These are phyloP conservation scores for Sylvilagus bachmani DNA, from an alignment of 2,113 vertebrate genomes.

Conservation along the genomic window DNA sequence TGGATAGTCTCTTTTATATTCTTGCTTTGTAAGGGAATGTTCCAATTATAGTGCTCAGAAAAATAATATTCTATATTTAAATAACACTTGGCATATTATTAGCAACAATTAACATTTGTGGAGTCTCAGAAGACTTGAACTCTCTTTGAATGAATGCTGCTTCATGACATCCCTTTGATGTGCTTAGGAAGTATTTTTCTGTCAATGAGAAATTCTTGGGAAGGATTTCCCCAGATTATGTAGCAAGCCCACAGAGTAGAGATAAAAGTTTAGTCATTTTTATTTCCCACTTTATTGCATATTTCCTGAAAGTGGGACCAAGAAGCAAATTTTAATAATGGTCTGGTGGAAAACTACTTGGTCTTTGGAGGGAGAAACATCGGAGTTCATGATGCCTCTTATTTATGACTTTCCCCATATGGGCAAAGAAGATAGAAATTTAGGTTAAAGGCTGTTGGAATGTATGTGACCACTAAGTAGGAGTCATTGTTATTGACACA, in stretches of 20 bases:
- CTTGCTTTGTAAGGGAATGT: constrained; percentile 32
- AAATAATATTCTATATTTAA: constrained; percentile 61
- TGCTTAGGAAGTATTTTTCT: background rate
- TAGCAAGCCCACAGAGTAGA: background rate
- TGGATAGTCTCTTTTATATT: constrained; percentile 44
- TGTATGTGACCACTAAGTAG: background rate
- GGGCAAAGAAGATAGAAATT: background rate
- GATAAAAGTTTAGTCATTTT: background rate
- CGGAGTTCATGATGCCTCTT: background rate
- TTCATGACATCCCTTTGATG: background rate
- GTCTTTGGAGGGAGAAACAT: constrained; percentile 2
- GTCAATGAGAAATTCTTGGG: background rate
- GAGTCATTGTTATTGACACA: background rate
- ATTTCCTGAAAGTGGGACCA: background rate
- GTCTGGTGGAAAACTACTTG: background rate
- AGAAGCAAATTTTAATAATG: background rate
- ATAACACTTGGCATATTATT: constrained; percentile 12
- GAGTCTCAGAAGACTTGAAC: background rate
- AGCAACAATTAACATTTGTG: background rate
- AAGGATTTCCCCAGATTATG: background rate
- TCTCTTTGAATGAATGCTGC: background rate
- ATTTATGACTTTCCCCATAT: background rate
- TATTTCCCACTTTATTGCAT: background rate
- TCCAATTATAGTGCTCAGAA: constrained; percentile 7
- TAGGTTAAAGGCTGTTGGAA: background rate